Evolutionary conservation across 2,113 vertebrate genomes (phyloP).

Genomic region (Tragulus kanchil): DNA sequence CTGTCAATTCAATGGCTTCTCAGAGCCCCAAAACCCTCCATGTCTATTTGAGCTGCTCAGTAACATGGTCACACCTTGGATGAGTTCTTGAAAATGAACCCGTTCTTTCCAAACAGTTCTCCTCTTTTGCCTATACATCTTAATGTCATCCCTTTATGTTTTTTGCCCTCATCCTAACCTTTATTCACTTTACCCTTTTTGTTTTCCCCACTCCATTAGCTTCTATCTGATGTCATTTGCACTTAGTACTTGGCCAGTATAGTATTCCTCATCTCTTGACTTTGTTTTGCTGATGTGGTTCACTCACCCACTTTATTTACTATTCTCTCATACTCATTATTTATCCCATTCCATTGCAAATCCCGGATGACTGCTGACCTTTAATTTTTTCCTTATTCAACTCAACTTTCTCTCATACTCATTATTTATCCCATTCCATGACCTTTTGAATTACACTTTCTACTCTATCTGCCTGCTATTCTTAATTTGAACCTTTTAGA

Average conservation of each 20-base stretch:
- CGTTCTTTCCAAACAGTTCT: conserved; percentile 31
- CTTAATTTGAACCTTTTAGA: conserved; percentile 59
- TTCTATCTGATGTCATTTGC: background rate
- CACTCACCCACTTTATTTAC: background rate
- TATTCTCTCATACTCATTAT: too few species aligned
- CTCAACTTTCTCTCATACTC: background rate
- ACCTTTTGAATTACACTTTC: conserved; percentile 24
- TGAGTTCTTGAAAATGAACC: conserved; percentile 48
- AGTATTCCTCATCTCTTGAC: background rate
- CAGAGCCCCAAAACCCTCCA: background rate
- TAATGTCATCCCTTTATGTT: conserved; percentile 35
- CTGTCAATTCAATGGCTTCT: conserved; percentile 32
- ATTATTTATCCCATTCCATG: background rate
- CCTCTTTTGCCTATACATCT: background rate
- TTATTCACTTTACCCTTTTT: background rate
- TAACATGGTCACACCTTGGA: background rate
- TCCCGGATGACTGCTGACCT: background rate
- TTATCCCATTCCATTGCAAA: too few species aligned
- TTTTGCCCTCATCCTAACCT: background rate
- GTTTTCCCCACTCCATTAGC: background rate
- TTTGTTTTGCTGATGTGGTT: background rate
- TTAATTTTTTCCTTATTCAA: conserved; percentile 54
- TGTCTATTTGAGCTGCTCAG: conserved; percentile 13
- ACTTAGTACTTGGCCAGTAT: background rate
- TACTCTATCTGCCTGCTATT: background rate